Base-by-base conservation (phyloP, 2,888 invertebrate genomes). In the Phalera bucephala region DNA sequence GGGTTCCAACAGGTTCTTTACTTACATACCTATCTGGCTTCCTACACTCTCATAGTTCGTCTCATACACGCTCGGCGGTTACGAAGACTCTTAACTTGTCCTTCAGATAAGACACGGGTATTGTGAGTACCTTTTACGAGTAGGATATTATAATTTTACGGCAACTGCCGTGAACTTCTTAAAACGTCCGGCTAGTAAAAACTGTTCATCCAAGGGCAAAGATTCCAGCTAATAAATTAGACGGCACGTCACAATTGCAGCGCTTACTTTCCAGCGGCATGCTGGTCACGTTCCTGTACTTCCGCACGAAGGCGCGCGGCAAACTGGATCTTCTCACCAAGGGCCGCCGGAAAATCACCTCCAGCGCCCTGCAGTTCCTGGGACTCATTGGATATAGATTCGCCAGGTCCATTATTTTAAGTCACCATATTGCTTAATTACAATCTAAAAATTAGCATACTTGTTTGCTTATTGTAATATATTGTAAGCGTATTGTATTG, bases 201-300 rank as follows among this genome's bases (percentile, higher is more conserved):
- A 3, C 19, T 19, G 19, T 7, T 5, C 3, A 19, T 5, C 19
- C 19, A n/a, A n/a, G n/a, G n/a, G n/a, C n/a, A n/a, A n/a, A n/a
- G n/a, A n/a, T n/a, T n/a, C n/a, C n/a, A n/a, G n/a, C n/a, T n/a
- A n/a, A n/a, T n/a, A n/a, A n/a, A n/a, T n/a, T n/a, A n/a, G n/a
- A n/a, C n/a, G n/a, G n/a, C n/a, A n/a, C n/a, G n/a, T n/a, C n/a
- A n/a, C 9, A 6, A 26, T 13, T 1, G 12, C 26, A 8, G n/a
- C 15, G 15, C 10, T n/a, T 27, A 14, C 0, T 36, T 79, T 82
- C 56, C 72, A 96, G 96, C 48, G 96, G 96, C 5, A 92, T 96
- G 65, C 85, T 96, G 57, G 95, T 96, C 3, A 93, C 96, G n/a
- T 96, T 95, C 77, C 90, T 96, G 31, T 96, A 95, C 80, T 96